Base-by-base conservation (phyloP, 2,113 vertebrate species). In the Sprattus sprattus region DNA sequence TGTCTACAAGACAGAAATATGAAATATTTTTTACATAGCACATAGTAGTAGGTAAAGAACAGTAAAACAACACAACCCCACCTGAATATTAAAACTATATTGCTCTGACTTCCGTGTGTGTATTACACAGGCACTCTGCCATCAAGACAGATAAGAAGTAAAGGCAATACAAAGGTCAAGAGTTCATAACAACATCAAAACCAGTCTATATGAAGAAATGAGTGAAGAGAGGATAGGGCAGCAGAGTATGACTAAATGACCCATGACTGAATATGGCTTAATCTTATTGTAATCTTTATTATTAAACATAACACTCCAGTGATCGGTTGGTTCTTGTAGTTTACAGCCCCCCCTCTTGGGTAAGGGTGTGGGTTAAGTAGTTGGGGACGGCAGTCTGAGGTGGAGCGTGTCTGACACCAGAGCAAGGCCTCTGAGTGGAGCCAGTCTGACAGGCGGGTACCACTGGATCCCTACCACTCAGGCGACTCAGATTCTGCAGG, bases 341-440 rank as follows among this genome's bases (percentile, higher is more conserved):
- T 4, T 20, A 67, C 25, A 67, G n/a, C 28, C 64, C n/a, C 6
- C 64, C 71, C 11, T 71, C 71, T 78, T 32, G 71, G 28, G 28
- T 15, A 11, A 0, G 64, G 9, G 25, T 32, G 28, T 44, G 71
- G 4, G 71, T 78, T 28, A 44, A 0, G 28, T 75, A 11, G 25
- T 32, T 44, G 11, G 18, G 54, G 54, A 60, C 54, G 6, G 54
- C 54, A 22, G 54, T 6, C 18, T 60, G 18, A 39, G 71, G 28
- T 39, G 28, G 13, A 15, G 28, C 28, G 16, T 1, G 71, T 32
- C 71, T 78, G 71, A 78, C 71, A 78, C 71, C 71, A 39, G 3
- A 78, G 71, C 71, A 39, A 15, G 13, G 10, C 28, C 71, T 28
- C 71, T 78, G 71, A 78, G 71, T 78, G 71, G 71, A 78, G 71